Evolutionary conservation across 1,140 invertebrate genomes (phyloP), one percentile per base, ranked within the genome.

Genomic region (Trypoxylus dichotomus): DNA sequence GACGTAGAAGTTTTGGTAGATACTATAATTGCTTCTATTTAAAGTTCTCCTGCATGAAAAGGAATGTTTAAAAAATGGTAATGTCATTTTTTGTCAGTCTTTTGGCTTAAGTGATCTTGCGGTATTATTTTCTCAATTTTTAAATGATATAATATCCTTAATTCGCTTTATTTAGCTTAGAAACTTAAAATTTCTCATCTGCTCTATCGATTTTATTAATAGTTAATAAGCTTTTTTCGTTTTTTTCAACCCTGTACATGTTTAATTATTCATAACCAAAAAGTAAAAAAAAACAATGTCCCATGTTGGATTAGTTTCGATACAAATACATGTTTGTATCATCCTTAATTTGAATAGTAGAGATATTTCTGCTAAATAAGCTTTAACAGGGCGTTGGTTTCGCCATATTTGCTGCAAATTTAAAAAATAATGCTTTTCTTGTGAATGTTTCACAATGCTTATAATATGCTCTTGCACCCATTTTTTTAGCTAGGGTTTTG

Each of bases 191-290:
- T 42, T 27, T 76, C 47, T 21, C 11, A 76, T 21, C 21, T 41
- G 13, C 68, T 8, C 73, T 60, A 79, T 81, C 73, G 81, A 79
- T 83, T 83, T 80, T 75, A 43, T 72, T 78, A 19, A 77, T 79
- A 81, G 76, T 79, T 60, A 21, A 21, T 19, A 43, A 68, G 78
- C 80, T 81, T 80, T 79, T 78, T 79, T 77, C 54, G 78, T 82
- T 82, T 82, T 80, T 76, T 60, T 63, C 47, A n/a, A 80, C 58
- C 74, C 77, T 29, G 60, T 27, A 68, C 21, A 29, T 78, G 77
- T 80, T 85, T 84, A 86, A 85, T 85, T 85, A 86, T 86, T 86
- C 84, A 85, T 86, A 86, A 86, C 85, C 85, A 84, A 84, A 84
- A 86, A 85, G 83, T 80, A 83, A 78, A 82, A 83, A 85, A 81